Evolutionary conservation across 2,113 vertebrate species (phyloP).

Genomic region (Lepus americanus): DNA sequence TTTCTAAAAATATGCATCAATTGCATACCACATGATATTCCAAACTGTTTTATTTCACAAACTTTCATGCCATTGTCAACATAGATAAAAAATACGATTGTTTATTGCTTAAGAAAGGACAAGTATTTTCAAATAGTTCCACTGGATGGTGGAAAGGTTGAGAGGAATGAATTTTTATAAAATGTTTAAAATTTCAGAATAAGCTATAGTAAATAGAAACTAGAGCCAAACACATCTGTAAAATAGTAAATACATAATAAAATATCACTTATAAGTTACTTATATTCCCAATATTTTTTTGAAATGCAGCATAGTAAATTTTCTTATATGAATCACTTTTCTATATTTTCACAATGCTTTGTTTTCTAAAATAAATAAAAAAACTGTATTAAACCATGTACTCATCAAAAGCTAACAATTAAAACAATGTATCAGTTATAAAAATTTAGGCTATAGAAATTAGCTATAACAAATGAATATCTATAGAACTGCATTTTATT

Average conservation of each 20-base stretch:
- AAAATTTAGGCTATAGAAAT: not conserved
- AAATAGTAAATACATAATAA: not conserved
- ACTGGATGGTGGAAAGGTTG: not conserved
- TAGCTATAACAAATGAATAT: not conserved
- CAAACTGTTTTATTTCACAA: not conserved
- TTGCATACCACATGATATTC: not conserved
- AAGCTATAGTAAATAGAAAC: not conserved
- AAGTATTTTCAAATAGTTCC: constrained; percentile 27
- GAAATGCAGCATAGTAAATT: not conserved
- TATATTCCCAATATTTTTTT: not conserved
- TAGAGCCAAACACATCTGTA: not conserved
- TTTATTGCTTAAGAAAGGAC: not conserved
- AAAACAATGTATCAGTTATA: not conserved
- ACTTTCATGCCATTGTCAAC: not conserved
- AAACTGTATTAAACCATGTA: not conserved
- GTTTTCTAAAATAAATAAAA: constrained; percentile 31
- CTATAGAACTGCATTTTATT: not conserved
- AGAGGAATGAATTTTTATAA: not conserved
- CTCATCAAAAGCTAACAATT: no score
- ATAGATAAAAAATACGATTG: not conserved
- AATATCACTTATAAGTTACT: not conserved
- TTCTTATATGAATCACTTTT: not conserved
- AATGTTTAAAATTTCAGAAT: not conserved
- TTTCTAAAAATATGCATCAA: not conserved
- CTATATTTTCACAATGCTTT: not conserved